These are phyloP conservation scores for Mallotus villosus DNA, from an alignment of 2,797 vertebrate species.

Conservation along the genomic window DNA sequence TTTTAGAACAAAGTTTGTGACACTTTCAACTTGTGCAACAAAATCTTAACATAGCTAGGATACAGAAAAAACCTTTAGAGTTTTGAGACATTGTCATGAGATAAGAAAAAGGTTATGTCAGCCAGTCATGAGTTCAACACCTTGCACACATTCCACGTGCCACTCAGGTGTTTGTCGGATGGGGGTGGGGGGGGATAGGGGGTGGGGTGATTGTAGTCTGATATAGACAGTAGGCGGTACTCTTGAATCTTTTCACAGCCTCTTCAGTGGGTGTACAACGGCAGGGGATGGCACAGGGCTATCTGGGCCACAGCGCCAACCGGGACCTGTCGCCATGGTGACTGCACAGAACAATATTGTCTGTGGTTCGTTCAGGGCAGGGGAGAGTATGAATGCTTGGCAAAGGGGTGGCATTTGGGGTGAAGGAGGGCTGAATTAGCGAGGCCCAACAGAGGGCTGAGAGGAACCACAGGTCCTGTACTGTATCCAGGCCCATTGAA, in stretches of 20 bases:
- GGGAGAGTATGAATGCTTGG: slow-evolving; percentile 34
- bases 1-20: background rate
- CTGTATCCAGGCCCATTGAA: slow-evolving; percentile 3
- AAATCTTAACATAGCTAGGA: too few species aligned
- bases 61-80: too few species aligned
- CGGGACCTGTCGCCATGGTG: slow-evolving; percentile 53
- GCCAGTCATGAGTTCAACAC: too few species aligned
- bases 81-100: background rate
- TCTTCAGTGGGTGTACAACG: background rate
- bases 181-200: too few species aligned
- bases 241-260: slow-evolving; percentile 23
- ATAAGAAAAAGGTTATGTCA: background rate
- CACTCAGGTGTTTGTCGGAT: too few species aligned
- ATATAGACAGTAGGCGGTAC: too few species aligned
- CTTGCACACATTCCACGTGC: too few species aligned
- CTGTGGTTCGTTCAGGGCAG: slow-evolving; percentile 29
- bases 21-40: background rate
- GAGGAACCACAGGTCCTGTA: background rate
- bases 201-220: too few species aligned
- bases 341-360: slow-evolving; percentile 56
- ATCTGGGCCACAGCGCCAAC: slow-evolving; percentile 59
- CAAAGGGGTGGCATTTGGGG: background rate
- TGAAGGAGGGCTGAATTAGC: slow-evolving; percentile 26
- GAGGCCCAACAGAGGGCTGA: background rate
- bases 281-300: slow-evolving; percentile 2